A percentile compares a stretch with the other conserved stretches of the same genome.
Conservation (phyloP, 1,140 invertebrate species). For the Heliconius congener region DNA sequence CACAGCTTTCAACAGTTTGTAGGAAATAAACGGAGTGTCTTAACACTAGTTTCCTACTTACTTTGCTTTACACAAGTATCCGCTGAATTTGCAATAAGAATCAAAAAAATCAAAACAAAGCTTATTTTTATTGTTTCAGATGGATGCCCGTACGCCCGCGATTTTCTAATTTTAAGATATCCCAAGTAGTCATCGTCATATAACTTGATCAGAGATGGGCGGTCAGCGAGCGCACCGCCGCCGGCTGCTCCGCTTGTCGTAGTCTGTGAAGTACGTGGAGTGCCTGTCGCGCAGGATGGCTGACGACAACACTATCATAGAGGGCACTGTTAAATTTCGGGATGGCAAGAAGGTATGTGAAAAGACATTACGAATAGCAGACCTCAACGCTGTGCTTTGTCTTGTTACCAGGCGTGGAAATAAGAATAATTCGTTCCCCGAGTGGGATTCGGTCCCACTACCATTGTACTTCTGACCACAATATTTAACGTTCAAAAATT, state of each 20-base stretch:
- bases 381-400: no score
- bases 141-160: not conserved
- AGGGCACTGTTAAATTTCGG: conserved; percentile 93
- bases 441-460: no score
- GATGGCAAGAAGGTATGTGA: conserved; percentile 91
- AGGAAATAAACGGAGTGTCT: no score
- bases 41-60: no score
- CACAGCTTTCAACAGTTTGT: no score
- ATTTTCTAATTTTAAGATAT: not conserved
- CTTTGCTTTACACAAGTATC: no score
- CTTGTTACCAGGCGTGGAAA: no score
- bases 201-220: conserved; percentile 12
- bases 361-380: not conserved
- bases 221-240: conserved; percentile 17
- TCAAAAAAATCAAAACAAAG: no score
- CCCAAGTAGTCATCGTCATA: not conserved
- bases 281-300: conserved; percentile 50
- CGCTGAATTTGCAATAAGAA: no score
- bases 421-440: no score
- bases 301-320: conserved; percentile 85
- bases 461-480: no score
- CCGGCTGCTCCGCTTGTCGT: conserved; percentile 24
- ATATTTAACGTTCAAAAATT: no score
- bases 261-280: not conserved
- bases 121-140: not conserved